Percentiles rank a stretch among this genome's conserved stretches.
Evolutionary conservation across 2,888 invertebrate genomes (phyloP).

Genomic region (Brenthis daphne): DNA sequence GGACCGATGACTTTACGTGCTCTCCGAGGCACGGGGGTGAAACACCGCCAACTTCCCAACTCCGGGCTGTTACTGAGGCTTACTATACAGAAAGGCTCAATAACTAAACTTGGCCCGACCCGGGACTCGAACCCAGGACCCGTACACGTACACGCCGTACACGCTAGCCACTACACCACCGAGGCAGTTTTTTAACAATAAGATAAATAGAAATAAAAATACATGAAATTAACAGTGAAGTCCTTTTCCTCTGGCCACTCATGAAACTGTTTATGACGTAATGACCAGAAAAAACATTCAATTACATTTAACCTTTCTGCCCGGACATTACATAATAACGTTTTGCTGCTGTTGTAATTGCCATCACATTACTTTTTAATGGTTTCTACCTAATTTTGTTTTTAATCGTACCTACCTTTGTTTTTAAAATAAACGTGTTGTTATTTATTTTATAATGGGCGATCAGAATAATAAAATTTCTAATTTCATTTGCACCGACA

Average conservation of each 20-base stretch:
- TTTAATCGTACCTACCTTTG: background rate
- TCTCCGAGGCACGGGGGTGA: too few species aligned
- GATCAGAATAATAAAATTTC: constrained; percentile 1
- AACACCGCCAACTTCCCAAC: too few species aligned
- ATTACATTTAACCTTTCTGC: constrained; percentile 16
- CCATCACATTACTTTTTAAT: constrained; percentile 19
- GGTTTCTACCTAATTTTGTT: constrained; percentile 6
- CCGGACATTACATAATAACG: constrained; percentile 20
- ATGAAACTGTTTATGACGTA: constrained; percentile 3
- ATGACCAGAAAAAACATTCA: constrained; percentile 14
- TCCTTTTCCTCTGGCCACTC: background rate
- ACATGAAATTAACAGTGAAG: background rate
- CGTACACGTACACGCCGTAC: too few species aligned
- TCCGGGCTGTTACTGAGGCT: too few species aligned
- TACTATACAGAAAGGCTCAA: too few species aligned
- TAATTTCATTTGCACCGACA: background rate
- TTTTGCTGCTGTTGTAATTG: constrained; percentile 16
- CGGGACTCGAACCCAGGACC: too few species aligned
- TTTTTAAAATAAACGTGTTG: background rate
- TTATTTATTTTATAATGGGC: constrained; percentile 9
- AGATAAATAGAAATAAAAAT: background rate
- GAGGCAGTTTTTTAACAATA: too few species aligned
- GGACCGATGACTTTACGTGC: too few species aligned
- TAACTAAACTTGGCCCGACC: too few species aligned
- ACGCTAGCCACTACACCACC: too few species aligned